Evolutionary conservation across 1,140 invertebrate species (phyloP).

Genomic region (Drosophila pectinifera): DNA sequence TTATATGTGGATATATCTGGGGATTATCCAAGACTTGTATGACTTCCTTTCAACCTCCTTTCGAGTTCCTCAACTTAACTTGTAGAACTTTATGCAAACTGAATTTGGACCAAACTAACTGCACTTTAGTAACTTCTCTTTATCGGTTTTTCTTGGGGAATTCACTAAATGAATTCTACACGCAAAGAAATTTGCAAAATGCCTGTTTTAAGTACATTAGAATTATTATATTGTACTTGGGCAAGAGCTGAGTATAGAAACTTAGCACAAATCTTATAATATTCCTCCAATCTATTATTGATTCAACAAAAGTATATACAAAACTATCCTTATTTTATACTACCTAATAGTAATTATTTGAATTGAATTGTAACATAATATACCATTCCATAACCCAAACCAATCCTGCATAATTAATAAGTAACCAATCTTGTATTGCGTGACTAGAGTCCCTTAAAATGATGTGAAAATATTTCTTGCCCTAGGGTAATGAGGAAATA

Average conservation of each 20-base stretch:
- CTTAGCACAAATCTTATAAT: too few species aligned
- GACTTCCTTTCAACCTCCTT: conserved; percentile 44
- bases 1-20: conserved; percentile 3
- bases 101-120: conserved; percentile 48
- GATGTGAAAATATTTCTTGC: neutral
- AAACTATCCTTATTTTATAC: too few species aligned
- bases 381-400: neutral
- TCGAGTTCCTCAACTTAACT: conserved; percentile 11
- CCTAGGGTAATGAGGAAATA: conserved; percentile 9
- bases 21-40: conserved; percentile 22
- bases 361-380: neutral
- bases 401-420: conserved; percentile 3
- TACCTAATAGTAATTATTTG: neutral
- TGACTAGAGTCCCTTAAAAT: neutral
- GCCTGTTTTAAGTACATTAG: neutral
- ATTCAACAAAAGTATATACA: neutral
- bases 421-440: neutral
- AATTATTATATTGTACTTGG: neutral
- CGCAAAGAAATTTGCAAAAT: neutral
- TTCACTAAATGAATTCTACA: conserved; percentile 11
- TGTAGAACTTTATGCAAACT: conserved; percentile 21
- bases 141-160: conserved; percentile 4
- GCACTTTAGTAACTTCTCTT: conserved; percentile 18
- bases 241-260: neutral
- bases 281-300: neutral